Evolutionary conservation across 2,113 vertebrate species (phyloP), one percentile per base, ranked within the genome.

Genomic region (Elgaria multicarinata): DNA sequence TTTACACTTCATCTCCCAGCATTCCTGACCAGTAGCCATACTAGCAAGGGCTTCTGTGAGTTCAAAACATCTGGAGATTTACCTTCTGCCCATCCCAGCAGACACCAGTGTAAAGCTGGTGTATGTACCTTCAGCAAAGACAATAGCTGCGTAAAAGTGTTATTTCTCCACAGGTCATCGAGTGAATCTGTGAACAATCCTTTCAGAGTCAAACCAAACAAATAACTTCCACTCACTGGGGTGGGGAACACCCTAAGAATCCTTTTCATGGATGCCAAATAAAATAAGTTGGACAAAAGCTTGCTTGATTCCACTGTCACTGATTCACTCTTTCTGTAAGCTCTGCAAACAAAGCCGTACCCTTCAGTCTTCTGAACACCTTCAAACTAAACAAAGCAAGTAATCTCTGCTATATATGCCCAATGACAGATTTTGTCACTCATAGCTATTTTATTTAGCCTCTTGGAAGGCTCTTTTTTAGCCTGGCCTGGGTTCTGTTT

Each of bases 401-500:
- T 87, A 46, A 86, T 91, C 82, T 85, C 90, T 92, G 81, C 82
- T 86, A 44, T 62, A 28, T 86, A 77, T 86, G 91, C 44, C 4
- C 89, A 93, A 89, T 81, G 82, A 86, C 88, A 36, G 69, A 72
- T 78, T 77, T 84, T 75, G 20, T 89, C 85, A 26, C 90, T 93
- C 71, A 90, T 36, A 90, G 86, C 83, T 84, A 88, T 92, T 85
- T 95, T 80, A 58, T 93, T 90, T 88, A 91, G 94, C 94, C 93
- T 89, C 44, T 26, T 86, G 92, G 90, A 93, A 90, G 72, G 42
- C 84, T 90, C 50, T 82, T 87, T 95, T 58, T 91, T 79, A n/a
- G n/a, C n/a, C n/a, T n/a, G 92, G 85, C 86, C 85, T 91, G 88
- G 89, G 75, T 93, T 89, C 22, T 36, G 62, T 66, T 94, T 89